Percentiles rank a stretch among this genome's conserved stretches.
Evolutionary conservation across 2,797 vertebrate species (phyloP).

Genomic region (Melanotaenia trifasciata): DNA sequence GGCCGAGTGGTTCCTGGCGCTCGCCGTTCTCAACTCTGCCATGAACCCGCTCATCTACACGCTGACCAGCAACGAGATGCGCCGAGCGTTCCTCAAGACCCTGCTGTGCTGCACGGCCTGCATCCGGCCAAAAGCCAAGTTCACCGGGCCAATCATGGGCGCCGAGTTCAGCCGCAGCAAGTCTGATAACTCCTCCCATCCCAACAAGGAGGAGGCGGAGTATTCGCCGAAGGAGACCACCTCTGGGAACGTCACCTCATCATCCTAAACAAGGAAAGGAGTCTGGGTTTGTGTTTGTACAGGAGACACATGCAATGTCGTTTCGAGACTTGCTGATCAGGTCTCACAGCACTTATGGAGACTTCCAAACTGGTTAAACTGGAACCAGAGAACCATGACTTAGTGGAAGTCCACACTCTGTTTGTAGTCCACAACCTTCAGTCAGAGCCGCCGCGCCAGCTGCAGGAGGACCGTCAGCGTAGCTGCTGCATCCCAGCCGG

Average conservation of each 20-base stretch:
- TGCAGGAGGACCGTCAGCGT: slow-evolving; percentile 10
- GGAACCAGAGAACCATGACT: slow-evolving; percentile 29
- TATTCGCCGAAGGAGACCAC: slow-evolving; percentile 89
- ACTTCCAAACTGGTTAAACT: slow-evolving; percentile 27
- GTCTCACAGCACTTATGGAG: slow-evolving; percentile 41
- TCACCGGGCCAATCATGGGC: slow-evolving; percentile 89
- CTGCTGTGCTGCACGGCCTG: slow-evolving; percentile 89
- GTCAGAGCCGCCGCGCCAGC: background rate
- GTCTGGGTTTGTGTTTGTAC: slow-evolving; percentile 37
- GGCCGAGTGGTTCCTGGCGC: slow-evolving; percentile 94
- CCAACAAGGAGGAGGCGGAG: slow-evolving; percentile 91
- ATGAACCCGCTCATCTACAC: slow-evolving; percentile 98
- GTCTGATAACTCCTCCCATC: slow-evolving; percentile 96
- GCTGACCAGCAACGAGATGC: slow-evolving; percentile 97
- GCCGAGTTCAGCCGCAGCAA: slow-evolving; percentile 96
- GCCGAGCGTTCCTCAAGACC: slow-evolving; percentile 92
- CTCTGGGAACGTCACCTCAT: slow-evolving; percentile 82
- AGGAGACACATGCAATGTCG: slow-evolving; percentile 11
- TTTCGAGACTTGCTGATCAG: slow-evolving; percentile 7
- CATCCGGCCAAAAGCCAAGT: slow-evolving; percentile 82
- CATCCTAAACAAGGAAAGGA: slow-evolving; percentile 61
- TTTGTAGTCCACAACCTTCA: slow-evolving; percentile 15
- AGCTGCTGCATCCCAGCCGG: background rate
- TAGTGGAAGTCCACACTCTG: slow-evolving; percentile 3
- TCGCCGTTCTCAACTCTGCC: slow-evolving; percentile 96